Conservation (phyloP, 1,140 invertebrate genomes). For the Phocides pigmalion region DNA sequence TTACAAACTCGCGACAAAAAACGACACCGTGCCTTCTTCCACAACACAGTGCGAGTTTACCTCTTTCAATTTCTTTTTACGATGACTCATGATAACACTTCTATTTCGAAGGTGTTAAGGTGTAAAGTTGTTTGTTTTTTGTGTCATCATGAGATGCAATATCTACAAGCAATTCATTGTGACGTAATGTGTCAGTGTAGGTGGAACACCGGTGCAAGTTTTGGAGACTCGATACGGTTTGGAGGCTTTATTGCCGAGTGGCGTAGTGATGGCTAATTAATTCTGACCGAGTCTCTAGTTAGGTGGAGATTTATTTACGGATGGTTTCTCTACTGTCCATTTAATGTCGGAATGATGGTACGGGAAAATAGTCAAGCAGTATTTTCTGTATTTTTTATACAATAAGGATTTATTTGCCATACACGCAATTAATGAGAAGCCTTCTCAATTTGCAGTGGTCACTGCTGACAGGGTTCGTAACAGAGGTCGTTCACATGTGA, state of each 20-base stretch:
- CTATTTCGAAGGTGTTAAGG: background rate
- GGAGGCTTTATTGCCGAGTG: constrained; percentile 58
- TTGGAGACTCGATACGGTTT: constrained; percentile 62
- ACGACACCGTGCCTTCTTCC: constrained; percentile 10
- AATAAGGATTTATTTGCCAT: too few relatives aligned
- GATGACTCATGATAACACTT: background rate
- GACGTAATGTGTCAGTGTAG: constrained; percentile 10
- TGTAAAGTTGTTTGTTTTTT: background rate
- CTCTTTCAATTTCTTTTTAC: background rate
- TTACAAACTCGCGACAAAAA: constrained; percentile 20
- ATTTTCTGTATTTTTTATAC: too few relatives aligned
- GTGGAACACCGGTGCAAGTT: constrained; percentile 41
- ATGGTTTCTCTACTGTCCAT: constrained; percentile 36
- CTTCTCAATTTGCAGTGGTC: too few relatives aligned
- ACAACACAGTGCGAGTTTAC: constrained; percentile 13
- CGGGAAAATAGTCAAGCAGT: background rate
- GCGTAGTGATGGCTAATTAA: constrained; percentile 65
- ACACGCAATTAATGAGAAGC: too few relatives aligned
- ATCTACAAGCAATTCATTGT: constrained; percentile 3
- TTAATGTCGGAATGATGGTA: constrained; percentile 26
- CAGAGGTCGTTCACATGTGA: too few relatives aligned
- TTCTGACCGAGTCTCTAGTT: constrained; percentile 59
- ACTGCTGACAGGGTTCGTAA: too few relatives aligned
- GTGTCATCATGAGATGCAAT: background rate
- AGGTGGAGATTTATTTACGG: constrained; percentile 55